A percentile compares a stretch with the other conserved stretches of the same genome.
Conservation (phyloP, 2,113 vertebrate genomes). For the rat (Rattus norvegicus) region DNA sequence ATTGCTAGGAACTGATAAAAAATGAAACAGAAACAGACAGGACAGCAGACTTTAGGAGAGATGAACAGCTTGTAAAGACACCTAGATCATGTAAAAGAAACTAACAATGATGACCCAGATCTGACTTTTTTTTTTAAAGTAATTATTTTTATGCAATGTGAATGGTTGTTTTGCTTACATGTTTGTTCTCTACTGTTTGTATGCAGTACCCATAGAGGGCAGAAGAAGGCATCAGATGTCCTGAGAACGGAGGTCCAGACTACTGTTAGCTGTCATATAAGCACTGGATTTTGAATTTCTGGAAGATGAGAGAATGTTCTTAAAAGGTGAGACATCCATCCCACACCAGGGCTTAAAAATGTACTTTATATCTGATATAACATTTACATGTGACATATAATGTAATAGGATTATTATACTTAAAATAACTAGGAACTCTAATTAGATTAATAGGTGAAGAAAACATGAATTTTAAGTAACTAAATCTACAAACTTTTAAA, state of each 20-base stretch:
- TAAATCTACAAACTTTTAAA: not conserved
- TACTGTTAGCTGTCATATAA: not conserved
- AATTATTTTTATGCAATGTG: not conserved
- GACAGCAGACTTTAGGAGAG: not conserved
- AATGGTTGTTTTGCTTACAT: not conserved
- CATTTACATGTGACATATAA: not conserved
- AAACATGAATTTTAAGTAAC: not conserved
- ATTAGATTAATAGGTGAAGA: not conserved
- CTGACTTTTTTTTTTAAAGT: not conserved
- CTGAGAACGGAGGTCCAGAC: not conserved
- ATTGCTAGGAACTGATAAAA: not conserved
- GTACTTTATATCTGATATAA: not conserved
- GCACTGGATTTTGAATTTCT: not conserved
- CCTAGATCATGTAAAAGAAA: not conserved
- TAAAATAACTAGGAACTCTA: not conserved
- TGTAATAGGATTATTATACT: not conserved
- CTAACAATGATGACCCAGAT: not conserved
- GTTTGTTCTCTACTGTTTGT: not conserved
- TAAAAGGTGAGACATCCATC: not conserved
- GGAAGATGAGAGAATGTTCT: not conserved
- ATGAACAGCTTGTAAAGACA: not conserved
- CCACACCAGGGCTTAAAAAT: not conserved
- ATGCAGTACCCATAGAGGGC: not conserved
- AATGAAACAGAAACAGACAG: not conserved
- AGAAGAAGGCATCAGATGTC: not conserved